Percentiles rank a stretch among this genome's conserved stretches.
Evolutionary conservation across 2,797 vertebrate species (phyloP).

Genomic region (Protonibea diacanthus): DNA sequence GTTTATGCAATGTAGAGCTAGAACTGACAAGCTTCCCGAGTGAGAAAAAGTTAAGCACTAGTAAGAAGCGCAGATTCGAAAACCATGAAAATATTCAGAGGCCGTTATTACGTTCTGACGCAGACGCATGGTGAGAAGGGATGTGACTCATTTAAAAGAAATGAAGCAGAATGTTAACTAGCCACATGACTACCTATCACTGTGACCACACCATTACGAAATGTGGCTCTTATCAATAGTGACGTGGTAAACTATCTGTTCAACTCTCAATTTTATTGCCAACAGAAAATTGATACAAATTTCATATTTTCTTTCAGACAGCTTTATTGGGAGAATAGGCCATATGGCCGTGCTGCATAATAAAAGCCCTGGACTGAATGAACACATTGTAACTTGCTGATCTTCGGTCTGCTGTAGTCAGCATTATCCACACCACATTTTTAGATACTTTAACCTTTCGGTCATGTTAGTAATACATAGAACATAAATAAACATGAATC

Average conservation of each 20-base stretch:
- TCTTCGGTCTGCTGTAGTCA: conserved; percentile 1
- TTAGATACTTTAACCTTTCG: neutral
- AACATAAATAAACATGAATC: conserved; percentile 12
- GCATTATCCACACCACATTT: neutral
- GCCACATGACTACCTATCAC: neutral
- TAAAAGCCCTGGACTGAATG: neutral
- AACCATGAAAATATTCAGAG: neutral
- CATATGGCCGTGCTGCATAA: neutral
- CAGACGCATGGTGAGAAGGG: neutral
- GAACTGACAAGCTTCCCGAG: neutral
- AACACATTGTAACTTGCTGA: neutral
- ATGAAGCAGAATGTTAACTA: neutral
- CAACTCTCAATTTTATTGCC: neutral
- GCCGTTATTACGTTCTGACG: neutral
- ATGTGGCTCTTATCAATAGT: too few relatives aligned
- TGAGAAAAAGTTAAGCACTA: neutral
- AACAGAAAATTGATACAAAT: neutral
- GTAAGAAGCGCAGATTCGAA: neutral
- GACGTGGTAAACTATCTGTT: neutral
- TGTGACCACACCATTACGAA: neutral
- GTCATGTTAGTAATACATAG: neutral
- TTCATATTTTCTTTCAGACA: neutral
- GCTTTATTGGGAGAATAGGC: neutral
- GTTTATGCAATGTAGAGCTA: conserved; percentile 8
- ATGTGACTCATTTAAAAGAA: conserved; percentile 1